Evolutionary conservation across 2,888 invertebrate species (phyloP).

Genomic region (Orthosia gracilis): DNA sequence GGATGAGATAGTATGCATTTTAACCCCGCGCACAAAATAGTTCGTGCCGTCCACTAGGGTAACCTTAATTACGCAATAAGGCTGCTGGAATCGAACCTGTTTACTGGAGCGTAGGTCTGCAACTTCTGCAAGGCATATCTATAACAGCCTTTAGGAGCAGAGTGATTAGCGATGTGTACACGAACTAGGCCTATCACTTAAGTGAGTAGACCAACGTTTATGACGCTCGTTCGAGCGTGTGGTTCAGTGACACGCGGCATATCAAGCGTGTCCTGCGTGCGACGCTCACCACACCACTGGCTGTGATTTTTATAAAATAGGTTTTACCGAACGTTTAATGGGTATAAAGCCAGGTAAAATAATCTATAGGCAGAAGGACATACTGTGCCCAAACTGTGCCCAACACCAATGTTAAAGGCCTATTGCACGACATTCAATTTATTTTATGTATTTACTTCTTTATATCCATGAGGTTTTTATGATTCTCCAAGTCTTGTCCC

Average conservation of each 20-base stretch:
- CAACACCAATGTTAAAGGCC: too few relatives aligned
- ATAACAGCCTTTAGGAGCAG: background rate
- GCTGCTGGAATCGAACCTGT: background rate
- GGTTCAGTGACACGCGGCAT: slow-evolving; percentile 24
- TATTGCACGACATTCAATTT: too few relatives aligned
- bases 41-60: too few relatives aligned
- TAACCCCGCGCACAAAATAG: too few relatives aligned
- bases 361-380: too few relatives aligned
- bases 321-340: background rate
- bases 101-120: background rate
- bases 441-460: too few relatives aligned
- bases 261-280: slow-evolving; percentile 22
- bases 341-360: background rate
- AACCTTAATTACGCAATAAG: too few relatives aligned
- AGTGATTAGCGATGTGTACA: background rate
- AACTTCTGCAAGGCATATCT: background rate
- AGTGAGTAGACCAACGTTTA: slow-evolving; percentile 1
- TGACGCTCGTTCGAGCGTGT: slow-evolving; percentile 21
- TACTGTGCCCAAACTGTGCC: too few relatives aligned
- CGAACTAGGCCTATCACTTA: background rate
- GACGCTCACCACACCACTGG: background rate
- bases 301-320: slow-evolving; percentile 1
- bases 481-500: too few relatives aligned
- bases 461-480: too few relatives aligned
- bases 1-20: too few relatives aligned